Conservation (phyloP, 1,140 invertebrate species). For the Bombus cullumanus region DNA sequence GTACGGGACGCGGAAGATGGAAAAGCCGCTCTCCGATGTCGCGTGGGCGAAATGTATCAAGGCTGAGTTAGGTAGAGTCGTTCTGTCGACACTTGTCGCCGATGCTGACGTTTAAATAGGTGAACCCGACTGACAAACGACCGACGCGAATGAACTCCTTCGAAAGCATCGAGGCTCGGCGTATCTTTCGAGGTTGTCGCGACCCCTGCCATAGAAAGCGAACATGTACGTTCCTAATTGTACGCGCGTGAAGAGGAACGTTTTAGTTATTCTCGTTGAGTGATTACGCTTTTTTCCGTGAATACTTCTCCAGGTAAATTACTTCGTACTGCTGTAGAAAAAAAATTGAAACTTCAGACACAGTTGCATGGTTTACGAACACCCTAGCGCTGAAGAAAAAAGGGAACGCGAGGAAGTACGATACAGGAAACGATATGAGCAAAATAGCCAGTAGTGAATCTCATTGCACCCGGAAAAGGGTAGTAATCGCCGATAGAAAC, state of each 20-base stretch:
- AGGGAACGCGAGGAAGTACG: too few relatives aligned
- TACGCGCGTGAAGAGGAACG: too few relatives aligned
- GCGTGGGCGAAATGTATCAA: conserved; percentile 82
- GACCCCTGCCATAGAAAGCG: too few relatives aligned
- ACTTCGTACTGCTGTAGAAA: not conserved
- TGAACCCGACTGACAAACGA: conserved; percentile 65
- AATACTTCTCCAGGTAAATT: too few relatives aligned
- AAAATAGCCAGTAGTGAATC: not conserved
- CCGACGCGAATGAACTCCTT: conserved; percentile 59
- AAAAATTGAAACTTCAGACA: too few relatives aligned
- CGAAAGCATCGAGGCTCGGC: conserved; percentile 22
- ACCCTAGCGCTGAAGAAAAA: too few relatives aligned
- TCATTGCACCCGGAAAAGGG: conserved; percentile 28
- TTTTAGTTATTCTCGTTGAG: too few relatives aligned
- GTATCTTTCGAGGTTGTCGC: conserved; percentile 13
- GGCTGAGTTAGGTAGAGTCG: conserved; percentile 70
- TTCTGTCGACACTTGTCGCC: conserved; percentile 69
- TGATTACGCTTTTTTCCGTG: too few relatives aligned
- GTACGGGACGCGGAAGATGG: conserved; percentile 79
- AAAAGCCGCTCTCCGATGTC: conserved; percentile 75
- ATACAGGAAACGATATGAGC: too few relatives aligned
- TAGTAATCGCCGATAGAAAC: conserved; percentile 55
- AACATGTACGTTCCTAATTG: not conserved
- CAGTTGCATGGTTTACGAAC: not conserved
- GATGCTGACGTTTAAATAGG: conserved; percentile 64